phyloP scores from a whole-genome alignment of 1,140 invertebrate genomes.

The Drosophila biarmipes region DNA sequence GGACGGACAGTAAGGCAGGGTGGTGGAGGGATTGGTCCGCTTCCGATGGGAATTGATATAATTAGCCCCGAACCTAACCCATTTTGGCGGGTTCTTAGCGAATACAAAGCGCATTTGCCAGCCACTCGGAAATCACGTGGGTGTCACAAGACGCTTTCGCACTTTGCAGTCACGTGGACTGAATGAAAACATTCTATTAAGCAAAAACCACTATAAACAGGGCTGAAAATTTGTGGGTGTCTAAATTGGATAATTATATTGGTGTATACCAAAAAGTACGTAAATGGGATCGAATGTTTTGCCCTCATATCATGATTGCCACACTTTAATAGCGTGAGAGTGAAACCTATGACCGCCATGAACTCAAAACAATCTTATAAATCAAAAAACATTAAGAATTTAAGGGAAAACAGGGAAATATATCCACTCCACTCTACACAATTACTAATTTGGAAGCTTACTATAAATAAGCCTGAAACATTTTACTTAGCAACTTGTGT shows the following conservation, averaged over 20 bases:
- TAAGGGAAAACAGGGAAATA: too few relatives aligned
- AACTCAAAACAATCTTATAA: neutral
- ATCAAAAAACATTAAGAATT: neutral
- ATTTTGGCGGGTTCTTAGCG: neutral
- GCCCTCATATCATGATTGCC: neutral
- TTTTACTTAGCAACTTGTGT: too few relatives aligned
- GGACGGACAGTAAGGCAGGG: neutral
- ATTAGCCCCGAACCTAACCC: conserved; percentile 29
- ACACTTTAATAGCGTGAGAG: too few relatives aligned
- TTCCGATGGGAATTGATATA: conserved; percentile 35
- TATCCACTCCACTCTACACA: too few relatives aligned
- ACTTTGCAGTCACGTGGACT: neutral
- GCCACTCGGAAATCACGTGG: conserved; percentile 4
- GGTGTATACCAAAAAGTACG: neutral
- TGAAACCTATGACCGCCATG: too few relatives aligned
- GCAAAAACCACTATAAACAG: neutral
- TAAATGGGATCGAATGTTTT: neutral
- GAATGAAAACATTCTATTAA: neutral
- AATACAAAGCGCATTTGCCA: conserved; percentile 1
- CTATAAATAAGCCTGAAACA: too few relatives aligned
- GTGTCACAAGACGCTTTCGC: neutral
- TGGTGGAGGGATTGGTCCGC: neutral
- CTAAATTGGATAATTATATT: neutral
- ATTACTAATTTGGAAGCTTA: too few relatives aligned
- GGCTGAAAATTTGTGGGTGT: neutral